Conservation (phyloP, 2,888 invertebrate genomes). For the Drosophila ezoana region DNA sequence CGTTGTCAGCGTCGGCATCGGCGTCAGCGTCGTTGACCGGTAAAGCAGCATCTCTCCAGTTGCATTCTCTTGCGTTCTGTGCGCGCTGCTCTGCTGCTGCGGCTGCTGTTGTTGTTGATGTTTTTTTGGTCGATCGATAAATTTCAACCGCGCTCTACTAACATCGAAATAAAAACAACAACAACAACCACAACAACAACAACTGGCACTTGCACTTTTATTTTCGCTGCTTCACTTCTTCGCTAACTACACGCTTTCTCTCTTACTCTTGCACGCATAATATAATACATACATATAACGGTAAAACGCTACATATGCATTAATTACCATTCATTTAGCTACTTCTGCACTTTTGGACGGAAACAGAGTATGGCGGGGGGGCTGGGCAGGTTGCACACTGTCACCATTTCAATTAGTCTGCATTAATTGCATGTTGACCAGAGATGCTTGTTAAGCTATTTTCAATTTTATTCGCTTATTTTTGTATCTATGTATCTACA, state of each 20-base stretch:
- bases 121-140: slow-evolving; percentile 44
- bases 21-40: slow-evolving; percentile 36
- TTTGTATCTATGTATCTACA: slow-evolving; percentile 32
- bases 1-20: slow-evolving; percentile 12
- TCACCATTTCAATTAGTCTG: slow-evolving; percentile 38
- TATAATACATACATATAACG: slow-evolving; percentile 11
- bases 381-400: not conserved
- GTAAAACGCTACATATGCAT: slow-evolving; percentile 30
- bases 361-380: not conserved
- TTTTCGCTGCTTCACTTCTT: slow-evolving; percentile 23
- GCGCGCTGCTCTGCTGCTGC: not conserved
- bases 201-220: slow-evolving; percentile 44
- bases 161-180: slow-evolving; percentile 22
- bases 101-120: slow-evolving; percentile 5
- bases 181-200: slow-evolving; percentile 14
- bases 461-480: slow-evolving; percentile 45
- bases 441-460: slow-evolving; percentile 26
- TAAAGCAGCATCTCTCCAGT: slow-evolving; percentile 16
- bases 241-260: slow-evolving; percentile 29
- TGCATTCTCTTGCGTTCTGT: slow-evolving; percentile 11
- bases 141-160: slow-evolving; percentile 35
- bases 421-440: slow-evolving; percentile 1
- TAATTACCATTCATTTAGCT: slow-evolving; percentile 52
- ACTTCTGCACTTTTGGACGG: slow-evolving; percentile 31
- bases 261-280: slow-evolving; percentile 14